Evolutionary conservation across 2,113 vertebrate genomes (phyloP).

Genomic region (Tenebrosternarchus preto): DNA sequence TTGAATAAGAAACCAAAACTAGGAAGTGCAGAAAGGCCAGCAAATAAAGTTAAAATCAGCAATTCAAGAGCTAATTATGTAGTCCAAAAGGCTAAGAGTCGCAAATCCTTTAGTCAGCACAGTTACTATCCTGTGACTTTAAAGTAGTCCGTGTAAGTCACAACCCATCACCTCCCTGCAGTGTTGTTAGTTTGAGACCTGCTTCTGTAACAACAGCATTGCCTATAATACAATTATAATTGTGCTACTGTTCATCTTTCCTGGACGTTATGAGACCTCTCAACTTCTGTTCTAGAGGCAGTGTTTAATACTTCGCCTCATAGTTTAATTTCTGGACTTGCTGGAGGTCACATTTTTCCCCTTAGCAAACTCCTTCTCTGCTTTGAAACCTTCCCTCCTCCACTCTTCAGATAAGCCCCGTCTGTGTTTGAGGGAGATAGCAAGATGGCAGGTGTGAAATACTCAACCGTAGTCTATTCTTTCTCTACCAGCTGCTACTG

Average conservation of each 20-base stretch:
- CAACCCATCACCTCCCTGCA: no score
- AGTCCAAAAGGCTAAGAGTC: neutral
- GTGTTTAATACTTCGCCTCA: conserved; percentile 7
- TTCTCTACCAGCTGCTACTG: neutral
- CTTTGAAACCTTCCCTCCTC: conserved; percentile 20
- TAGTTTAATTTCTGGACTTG: neutral
- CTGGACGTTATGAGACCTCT: neutral
- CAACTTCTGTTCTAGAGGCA: neutral
- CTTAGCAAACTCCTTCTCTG: conserved; percentile 29
- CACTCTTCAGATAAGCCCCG: conserved; percentile 20
- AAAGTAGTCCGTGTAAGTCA: no score
- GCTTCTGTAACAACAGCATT: neutral
- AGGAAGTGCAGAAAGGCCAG: no score
- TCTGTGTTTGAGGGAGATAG: conserved; percentile 29
- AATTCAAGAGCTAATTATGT: neutral
- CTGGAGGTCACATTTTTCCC: neutral
- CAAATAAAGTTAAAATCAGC: no score
- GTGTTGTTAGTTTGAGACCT: no score
- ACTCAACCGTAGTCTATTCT: conserved; percentile 1
- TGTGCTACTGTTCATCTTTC: neutral
- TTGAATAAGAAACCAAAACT: no score
- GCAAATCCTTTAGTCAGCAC: neutral
- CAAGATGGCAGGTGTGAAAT: conserved; percentile 28
- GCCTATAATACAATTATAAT: neutral
- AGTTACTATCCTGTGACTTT: no score